Base-by-base conservation (phyloP, 1,140 invertebrate species). In the Rhyzopertha dominica region DNA sequence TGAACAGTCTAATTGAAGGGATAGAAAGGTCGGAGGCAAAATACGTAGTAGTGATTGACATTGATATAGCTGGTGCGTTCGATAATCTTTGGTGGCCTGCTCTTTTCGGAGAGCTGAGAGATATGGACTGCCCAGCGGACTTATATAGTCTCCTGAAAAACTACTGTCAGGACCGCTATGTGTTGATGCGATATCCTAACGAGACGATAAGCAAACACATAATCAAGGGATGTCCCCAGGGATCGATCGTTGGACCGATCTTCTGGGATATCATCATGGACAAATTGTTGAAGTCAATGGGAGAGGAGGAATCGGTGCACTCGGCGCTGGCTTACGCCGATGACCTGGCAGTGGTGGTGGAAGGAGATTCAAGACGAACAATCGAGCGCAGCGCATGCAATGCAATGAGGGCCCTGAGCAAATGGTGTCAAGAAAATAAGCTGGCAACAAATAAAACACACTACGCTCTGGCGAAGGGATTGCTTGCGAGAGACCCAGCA, bases 21-120 rank as follows among this genome's bases (percentile, higher is more conserved):
- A 20, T 32, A 8, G 4, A n/a, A 20, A 31, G 5, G 2, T 5
- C 26, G 14, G 3, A 1, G 29, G 8, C 29, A 3, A 66, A 61
- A 12, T 68, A 70, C 28, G 61, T 56, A 0, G 30, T 68, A 5
- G 57, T 43, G 0, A 48, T 71, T 0, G 54, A 68, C 10, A 28
- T 73, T 3, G 72, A 73, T 32, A 73, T 73, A 5, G 58, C 61
- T 1, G 69, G 68, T 0, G 69, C 70, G 0, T 72, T 70, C 28
- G 61, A 69, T 36, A 63, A 65, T 19, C 51, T 62, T 0, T 68
- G 66, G 65, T 72, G 68, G 70, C 64, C 68, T 0, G 53, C 51
- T 35, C 49, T 69, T 0, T 20, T 70, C 0, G 1, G 50, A 0
- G 59, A 59, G 24, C 39, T 65, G 0, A 51, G 43, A 14, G 8